Evolutionary conservation across 2,888 invertebrate species (phyloP), one percentile per base, ranked within the genome.

Genomic region (Hydroisotoma schaefferi): DNA sequence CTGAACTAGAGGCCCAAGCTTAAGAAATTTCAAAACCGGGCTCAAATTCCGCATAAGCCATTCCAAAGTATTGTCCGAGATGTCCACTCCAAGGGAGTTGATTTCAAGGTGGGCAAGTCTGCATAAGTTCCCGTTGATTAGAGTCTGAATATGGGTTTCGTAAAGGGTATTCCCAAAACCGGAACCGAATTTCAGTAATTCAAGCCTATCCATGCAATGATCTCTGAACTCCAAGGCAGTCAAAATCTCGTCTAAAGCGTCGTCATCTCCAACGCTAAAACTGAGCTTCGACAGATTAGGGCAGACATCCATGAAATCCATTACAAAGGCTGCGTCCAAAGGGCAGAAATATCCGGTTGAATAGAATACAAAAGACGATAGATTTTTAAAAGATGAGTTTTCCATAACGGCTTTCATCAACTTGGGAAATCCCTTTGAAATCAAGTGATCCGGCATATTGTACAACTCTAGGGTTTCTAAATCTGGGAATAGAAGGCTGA

Each of bases 181-280:
- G 8, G 4, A 27, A 2, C 51, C 37, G 22, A 52, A 52, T 4
- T 12, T 22, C 33, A 52, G 20, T 6, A 29, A 3, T 23, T 52
- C 20, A 27, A 52, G 18, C 18, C 12, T 10, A 15, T 6, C 28
- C 49, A 49, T 18, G 18, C 10, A 25, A 12, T 29, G 29, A 22
- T 20, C 20, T n/a, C 51, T 27, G 18, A 52, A 20, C 22, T 52
- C 51, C 18, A 52, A 33, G 8, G 37, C 51, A 4, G 20, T 33
- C 4, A 52, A n/a, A 8, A 52, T 29, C 25, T 52, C 51, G n/a
- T 52, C 51, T 22, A 52, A 29, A 18, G 51, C 51, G 25, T 52
- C 51, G 37, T 52, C 51, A 20, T 52, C 51, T n/a, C 29, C 51
- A n/a, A 52, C 27, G 29, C n/a, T 18, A 37, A 52, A 52, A 18